A percentile compares a stretch with the other conserved stretches of the same genome.
Conservation (phyloP, 2,113 vertebrate genomes). For the Oreocharis arfaki region DNA sequence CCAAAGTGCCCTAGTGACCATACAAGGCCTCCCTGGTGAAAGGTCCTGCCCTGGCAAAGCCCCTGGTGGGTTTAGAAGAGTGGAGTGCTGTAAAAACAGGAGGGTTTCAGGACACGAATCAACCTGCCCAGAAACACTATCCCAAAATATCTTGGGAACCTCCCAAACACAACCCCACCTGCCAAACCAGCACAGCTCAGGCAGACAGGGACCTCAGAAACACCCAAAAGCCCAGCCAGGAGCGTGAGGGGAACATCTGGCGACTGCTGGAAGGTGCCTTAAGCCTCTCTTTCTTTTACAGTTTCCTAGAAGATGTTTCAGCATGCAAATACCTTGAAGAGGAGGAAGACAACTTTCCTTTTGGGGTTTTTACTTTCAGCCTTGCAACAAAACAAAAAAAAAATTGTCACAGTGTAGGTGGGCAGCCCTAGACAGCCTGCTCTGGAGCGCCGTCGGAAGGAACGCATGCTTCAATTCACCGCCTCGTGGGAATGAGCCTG, state of each 20-base stretch:
- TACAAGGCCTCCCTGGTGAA: background rate
- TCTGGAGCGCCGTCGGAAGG: conserved; percentile 10
- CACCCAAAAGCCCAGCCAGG: background rate
- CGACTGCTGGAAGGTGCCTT: background rate
- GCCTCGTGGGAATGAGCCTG: conserved; percentile 20
- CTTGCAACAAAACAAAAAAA: conserved; percentile 31
- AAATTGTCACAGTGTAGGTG: conserved; percentile 44
- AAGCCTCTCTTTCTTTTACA: conserved; percentile 20
- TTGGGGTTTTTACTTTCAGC: conserved; percentile 56
- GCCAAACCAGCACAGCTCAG: background rate
- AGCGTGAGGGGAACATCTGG: accelerated
- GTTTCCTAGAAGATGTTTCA: conserved; percentile 51
- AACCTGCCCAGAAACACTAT: background rate
- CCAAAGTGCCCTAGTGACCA: background rate
- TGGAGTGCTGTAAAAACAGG: background rate
- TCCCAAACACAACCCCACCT: background rate
- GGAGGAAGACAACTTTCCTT: conserved; percentile 47
- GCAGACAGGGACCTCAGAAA: background rate
- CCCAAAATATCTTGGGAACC: background rate
- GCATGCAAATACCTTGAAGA: conserved; percentile 4
- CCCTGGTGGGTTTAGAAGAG: background rate
- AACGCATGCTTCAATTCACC: conserved; percentile 55
- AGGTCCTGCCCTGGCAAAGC: background rate
- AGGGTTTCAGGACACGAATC: background rate
- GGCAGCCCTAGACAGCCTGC: conserved; percentile 32